Base-by-base conservation (phyloP, 2,888 invertebrate genomes). In the Cryptus viduatorius region DNA sequence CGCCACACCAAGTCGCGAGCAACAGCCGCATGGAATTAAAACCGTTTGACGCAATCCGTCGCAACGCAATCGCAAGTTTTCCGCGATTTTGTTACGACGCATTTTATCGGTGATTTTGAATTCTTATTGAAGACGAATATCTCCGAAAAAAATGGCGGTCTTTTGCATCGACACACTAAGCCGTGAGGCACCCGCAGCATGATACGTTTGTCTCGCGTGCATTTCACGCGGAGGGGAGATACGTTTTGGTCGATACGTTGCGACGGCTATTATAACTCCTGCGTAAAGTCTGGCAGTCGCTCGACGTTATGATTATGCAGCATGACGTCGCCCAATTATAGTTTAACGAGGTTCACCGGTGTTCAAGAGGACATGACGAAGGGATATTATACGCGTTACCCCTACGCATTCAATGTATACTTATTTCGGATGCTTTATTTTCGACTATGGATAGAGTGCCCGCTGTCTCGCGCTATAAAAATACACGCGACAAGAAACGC, bases 261-360 rank as follows among this genome's bases (percentile, higher is more conserved):
- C 75, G 71, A 46, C 75, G 42, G 79, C 71, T 53, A 85, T 85
- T 85, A 79, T 82, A 68, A 76, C 71, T 61, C 56, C 48, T 50
- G 56, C 78, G 65, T 69, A 82, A 79, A 76, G 79, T 67, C 76
- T 79, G 72, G 82, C 82, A 79, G 76, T 72, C 82, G 84, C 79
- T 79, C 79, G 75, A 82, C 76, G 79, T 87, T 84, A 85, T 87
- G 86, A 87, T 87, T 87, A 87, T 87, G 87, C 84, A 81, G 86
- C 73, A 87, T 87, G 87, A 87, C 85, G 86, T 85, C 79, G 87
- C 86, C 83, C 87, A 87, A 86, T 87, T 87, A 86, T 86, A 84
- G 85, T 87, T 85, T 87, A 87, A 87, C 87, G 87, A 87, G 87
- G 83, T 87, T 87, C 87, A 79, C 83, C 86, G 83, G 86, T 85